A percentile compares a stretch with the other conserved stretches of the same genome.
Conservation (phyloP, 2,113 vertebrate species). For the Nyctibius bracteatus region DNA sequence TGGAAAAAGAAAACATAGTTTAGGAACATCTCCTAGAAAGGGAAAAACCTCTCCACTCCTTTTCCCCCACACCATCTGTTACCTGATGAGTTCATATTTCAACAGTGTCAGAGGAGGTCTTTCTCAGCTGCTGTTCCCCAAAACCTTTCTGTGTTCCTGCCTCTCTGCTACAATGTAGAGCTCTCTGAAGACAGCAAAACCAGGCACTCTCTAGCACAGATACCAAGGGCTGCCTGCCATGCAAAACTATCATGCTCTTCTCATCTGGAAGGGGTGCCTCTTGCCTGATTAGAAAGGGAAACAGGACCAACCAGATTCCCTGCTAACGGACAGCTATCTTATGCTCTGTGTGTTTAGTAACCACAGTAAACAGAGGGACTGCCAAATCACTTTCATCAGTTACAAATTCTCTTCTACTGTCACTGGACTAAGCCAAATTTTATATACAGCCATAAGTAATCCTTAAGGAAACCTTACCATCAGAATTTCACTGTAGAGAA, state of each 20-base stretch:
- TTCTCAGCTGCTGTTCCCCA: not conserved
- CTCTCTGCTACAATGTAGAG: not conserved
- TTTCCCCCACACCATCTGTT: constrained; percentile 39
- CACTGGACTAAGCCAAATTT: not conserved
- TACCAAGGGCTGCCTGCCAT: not conserved
- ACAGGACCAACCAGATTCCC: not conserved
- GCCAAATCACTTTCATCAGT: not conserved
- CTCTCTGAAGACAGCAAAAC: not conserved
- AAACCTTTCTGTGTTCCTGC: not conserved
- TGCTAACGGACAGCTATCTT: not conserved
- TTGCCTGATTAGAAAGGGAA: not conserved
- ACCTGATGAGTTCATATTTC: not conserved
- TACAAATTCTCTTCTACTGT: not conserved
- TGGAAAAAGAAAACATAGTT: constrained; percentile 2
- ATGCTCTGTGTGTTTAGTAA: not conserved
- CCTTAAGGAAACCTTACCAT: constrained; percentile 77
- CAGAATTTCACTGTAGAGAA: constrained; percentile 88
- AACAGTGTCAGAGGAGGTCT: not conserved
- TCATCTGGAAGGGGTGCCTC: not conserved
- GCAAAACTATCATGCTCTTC: not conserved
- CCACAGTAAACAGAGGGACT: not conserved
- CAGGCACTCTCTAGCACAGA: not conserved
- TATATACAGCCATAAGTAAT: not conserved
- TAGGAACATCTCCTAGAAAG: constrained; percentile 14
- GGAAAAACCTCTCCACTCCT: constrained; percentile 15